phyloP scores from a whole-genome alignment of 2,113 vertebrate species.

The Sylvietta virens region DNA sequence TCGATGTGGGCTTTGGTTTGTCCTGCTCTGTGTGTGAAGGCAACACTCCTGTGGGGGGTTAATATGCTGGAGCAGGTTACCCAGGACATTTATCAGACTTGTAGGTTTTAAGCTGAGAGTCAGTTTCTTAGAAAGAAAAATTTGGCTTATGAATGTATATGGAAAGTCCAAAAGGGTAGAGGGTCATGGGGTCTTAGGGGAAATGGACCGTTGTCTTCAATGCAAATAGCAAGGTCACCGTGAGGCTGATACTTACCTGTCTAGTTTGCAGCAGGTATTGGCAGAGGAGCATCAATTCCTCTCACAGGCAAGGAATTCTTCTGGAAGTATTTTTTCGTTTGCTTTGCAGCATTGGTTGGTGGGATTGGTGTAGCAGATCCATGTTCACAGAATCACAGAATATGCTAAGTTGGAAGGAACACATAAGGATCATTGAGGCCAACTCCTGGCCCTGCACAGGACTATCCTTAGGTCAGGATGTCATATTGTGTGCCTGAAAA shows the following conservation, averaged over 20 bases:
- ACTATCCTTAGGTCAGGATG: not conserved
- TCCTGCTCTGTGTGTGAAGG: rapidly evolving
- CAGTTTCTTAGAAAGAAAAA: not conserved
- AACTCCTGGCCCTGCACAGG: not conserved
- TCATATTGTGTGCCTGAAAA: not conserved
- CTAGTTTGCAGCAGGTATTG: not conserved
- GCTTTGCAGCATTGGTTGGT: not conserved
- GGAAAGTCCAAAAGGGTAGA: not conserved
- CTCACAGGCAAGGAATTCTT: not conserved
- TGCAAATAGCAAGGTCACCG: not conserved
- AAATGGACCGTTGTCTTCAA: not conserved
- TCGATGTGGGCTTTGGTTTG: not conserved
- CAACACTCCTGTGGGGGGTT: not conserved
- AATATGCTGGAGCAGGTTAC: not conserved
- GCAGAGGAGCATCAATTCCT: not conserved
- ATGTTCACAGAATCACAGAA: not conserved
- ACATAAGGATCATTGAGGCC: not conserved
- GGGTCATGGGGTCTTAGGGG: not conserved
- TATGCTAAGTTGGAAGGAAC: not conserved
- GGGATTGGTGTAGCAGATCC: not conserved
- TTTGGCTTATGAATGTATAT: not conserved
- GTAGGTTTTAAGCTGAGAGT: not conserved
- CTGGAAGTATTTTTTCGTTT: not conserved
- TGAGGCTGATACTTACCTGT: not conserved
- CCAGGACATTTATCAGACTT: not conserved